A percentile compares a stretch with the other conserved stretches of the same genome.
phyloP scores from a whole-genome alignment of 2,888 invertebrate genomes.

The Dendrolimus pini region DNA sequence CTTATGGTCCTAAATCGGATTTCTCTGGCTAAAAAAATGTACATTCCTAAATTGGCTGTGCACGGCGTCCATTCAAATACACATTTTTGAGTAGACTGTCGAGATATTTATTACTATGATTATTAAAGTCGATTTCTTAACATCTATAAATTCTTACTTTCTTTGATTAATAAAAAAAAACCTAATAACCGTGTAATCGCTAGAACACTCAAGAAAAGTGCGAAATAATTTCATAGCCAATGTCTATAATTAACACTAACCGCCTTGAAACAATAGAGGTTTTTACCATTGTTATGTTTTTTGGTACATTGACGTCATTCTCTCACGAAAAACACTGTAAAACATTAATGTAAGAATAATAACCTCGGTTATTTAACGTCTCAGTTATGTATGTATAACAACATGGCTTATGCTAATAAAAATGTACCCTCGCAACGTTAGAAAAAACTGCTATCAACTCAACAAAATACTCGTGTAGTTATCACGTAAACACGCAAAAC shows the following conservation, averaged over 20 bases:
- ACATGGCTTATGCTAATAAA: not conserved
- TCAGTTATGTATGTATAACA: not conserved
- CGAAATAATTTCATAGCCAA: slow-evolving; percentile 2
- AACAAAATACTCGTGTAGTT: too few species aligned
- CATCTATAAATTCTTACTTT: not conserved
- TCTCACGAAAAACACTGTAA: not conserved
- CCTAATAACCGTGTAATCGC: slow-evolving; percentile 4
- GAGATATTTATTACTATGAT: too few species aligned
- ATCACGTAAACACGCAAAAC: too few species aligned
- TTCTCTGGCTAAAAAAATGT: too few species aligned
- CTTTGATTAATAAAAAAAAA: not conserved
- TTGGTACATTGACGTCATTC: not conserved
- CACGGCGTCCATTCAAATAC: too few species aligned
- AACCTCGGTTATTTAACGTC: not conserved
- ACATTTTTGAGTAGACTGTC: too few species aligned
- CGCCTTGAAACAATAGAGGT: not conserved
- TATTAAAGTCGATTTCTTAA: too few species aligned
- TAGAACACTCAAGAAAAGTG: slow-evolving; percentile 5
- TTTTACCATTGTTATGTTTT: not conserved
- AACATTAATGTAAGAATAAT: not conserved
- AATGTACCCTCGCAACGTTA: too few species aligned
- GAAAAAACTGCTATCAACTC: too few species aligned
- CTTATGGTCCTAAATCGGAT: too few species aligned
- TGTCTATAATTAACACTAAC: not conserved
- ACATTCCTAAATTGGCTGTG: too few species aligned